Percentiles rank a stretch among this genome's conserved stretches.
Evolutionary conservation across 1,140 invertebrate genomes (phyloP).

Genomic region (Zaprionus tsacasi): DNA sequence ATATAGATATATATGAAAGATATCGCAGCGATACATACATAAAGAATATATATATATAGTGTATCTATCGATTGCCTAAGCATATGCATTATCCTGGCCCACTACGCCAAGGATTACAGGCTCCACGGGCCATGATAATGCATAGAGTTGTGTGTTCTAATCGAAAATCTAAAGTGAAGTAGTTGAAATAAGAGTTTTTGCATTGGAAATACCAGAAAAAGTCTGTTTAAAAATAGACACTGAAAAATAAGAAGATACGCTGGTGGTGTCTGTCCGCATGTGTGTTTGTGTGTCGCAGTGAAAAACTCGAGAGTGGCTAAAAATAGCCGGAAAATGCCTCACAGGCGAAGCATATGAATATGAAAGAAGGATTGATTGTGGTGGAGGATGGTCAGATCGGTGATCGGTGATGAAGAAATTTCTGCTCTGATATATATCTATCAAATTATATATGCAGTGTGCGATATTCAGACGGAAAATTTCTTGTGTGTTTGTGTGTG

Average conservation of each 20-base stretch:
- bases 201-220: constrained; percentile 56
- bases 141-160: constrained; percentile 7
- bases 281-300: constrained; percentile 73
- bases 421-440: constrained; percentile 23
- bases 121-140: constrained; percentile 38
- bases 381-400: not conserved
- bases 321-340: constrained; percentile 70
- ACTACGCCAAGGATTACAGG: constrained; percentile 52
- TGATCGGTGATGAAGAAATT: constrained; percentile 40
- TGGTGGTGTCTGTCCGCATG: constrained; percentile 25
- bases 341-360: constrained; percentile 70
- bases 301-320: constrained; percentile 66
- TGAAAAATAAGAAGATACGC: constrained; percentile 82
- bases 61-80: constrained; percentile 26
- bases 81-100: constrained; percentile 58
- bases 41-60: constrained; percentile 20
- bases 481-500: not conserved
- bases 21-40: constrained; percentile 28
- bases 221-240: constrained; percentile 74
- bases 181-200: constrained; percentile 32
- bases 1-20: constrained; percentile 46
- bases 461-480: constrained; percentile 14
- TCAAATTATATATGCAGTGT: constrained; percentile 25
- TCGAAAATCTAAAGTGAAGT: constrained; percentile 15
- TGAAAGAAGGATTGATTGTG: constrained; percentile 65